Evolutionary conservation across 2,888 invertebrate genomes (phyloP).

Genomic region (Drosophila anceps): DNA sequence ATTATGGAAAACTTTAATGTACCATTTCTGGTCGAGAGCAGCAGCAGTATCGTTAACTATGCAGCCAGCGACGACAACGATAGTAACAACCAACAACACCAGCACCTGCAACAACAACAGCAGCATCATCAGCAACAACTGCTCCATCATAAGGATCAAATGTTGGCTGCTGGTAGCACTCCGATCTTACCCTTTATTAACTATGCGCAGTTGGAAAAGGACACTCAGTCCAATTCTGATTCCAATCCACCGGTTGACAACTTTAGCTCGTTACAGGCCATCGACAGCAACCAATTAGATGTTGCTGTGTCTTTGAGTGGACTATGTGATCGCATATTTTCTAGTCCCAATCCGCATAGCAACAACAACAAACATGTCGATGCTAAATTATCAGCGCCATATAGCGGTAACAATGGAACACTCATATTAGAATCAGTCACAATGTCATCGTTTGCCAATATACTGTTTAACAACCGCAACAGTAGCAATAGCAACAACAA

Average conservation of each 20-base stretch:
- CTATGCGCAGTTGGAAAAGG: conserved; percentile 61
- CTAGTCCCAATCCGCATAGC: conserved; percentile 66
- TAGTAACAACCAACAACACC: conserved; percentile 38
- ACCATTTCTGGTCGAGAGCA: conserved; percentile 71
- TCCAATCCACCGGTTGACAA: conserved; percentile 40
- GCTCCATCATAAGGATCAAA: conserved; percentile 81
- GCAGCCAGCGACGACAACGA: conserved; percentile 40
- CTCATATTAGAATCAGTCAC: conserved; percentile 67
- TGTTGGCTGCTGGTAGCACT: conserved; percentile 78
- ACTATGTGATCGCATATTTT: conserved; percentile 75
- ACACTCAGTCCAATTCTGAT: conserved; percentile 43
- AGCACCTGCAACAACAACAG: conserved; percentile 45
- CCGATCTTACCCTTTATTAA: conserved; percentile 65
- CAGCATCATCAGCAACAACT: conserved; percentile 49
- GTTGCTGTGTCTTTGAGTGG: conserved; percentile 67
- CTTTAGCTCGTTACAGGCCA: conserved; percentile 56
- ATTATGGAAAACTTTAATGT: conserved; percentile 78
- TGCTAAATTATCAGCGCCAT: conserved; percentile 38
- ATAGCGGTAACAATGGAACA: conserved; percentile 28
- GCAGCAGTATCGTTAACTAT: conserved; percentile 50
- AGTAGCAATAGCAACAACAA: background rate
- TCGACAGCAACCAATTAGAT: conserved; percentile 66
- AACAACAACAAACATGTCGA: conserved; percentile 49
- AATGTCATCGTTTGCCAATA: conserved; percentile 71
- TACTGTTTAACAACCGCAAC: conserved; percentile 56